Percentiles rank a stretch among this genome's conserved stretches.
Evolutionary conservation across 2,888 invertebrate species (phyloP).

Genomic region (Drosophila peninsularis): DNA sequence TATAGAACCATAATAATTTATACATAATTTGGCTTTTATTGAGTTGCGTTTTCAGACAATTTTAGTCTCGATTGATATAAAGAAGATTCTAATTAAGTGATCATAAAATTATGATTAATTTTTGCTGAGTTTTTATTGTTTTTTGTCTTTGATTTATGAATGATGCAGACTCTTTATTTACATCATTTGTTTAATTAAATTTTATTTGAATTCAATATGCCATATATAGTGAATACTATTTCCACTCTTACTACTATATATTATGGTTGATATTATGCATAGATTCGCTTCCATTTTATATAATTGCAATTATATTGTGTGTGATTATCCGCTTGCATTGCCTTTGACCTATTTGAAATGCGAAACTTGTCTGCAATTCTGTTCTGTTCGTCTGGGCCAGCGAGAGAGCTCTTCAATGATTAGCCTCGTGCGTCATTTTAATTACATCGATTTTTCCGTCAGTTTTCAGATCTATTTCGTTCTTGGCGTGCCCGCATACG

Average conservation of each 20-base stretch:
- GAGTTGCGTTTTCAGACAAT: too few species aligned
- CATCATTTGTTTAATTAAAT: too few species aligned
- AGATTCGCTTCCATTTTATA: background rate
- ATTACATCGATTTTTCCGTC: conserved; percentile 62
- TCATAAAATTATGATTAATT: background rate
- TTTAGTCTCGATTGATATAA: too few species aligned
- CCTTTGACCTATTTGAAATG: conserved; percentile 19
- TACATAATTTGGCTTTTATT: too few species aligned
- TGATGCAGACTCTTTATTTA: background rate
- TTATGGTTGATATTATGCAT: too few species aligned
- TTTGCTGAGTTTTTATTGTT: background rate
- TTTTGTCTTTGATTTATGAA: background rate
- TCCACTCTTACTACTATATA: too few species aligned
- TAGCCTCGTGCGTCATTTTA: conserved; percentile 38
- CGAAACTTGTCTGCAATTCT: conserved; percentile 14
- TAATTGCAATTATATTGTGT: background rate
- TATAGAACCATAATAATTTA: too few species aligned
- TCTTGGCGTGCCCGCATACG: conserved; percentile 15
- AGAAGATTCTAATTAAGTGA: too few species aligned
- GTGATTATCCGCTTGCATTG: conserved; percentile 5
- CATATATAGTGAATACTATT: too few species aligned
- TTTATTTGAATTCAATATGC: too few species aligned
- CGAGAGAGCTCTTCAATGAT: conserved; percentile 17
- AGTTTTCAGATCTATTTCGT: conserved; percentile 29
- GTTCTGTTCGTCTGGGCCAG: background rate